A percentile compares a stretch with the other conserved stretches of the same genome.
phyloP scores from a whole-genome alignment of 2,888 invertebrate species.

The Gymnosoma rotundatum region DNA sequence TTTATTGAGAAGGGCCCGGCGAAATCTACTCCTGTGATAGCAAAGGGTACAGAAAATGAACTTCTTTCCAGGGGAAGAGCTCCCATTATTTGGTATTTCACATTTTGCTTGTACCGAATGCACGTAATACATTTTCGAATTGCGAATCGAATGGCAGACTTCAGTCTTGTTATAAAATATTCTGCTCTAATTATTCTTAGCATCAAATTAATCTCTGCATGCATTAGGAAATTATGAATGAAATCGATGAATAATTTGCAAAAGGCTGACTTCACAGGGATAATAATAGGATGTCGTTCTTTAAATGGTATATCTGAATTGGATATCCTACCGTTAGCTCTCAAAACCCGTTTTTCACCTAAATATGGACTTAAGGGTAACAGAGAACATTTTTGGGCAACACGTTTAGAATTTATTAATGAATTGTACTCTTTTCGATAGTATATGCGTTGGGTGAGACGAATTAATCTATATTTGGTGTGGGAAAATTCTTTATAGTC shows the following conservation, averaged over 20 bases:
- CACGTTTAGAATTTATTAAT: neutral
- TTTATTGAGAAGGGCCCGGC: no score
- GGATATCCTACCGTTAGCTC: slow-evolving; percentile 9
- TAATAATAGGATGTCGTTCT: slow-evolving; percentile 48
- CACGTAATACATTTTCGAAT: no score
- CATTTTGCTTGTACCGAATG: no score
- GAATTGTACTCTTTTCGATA: slow-evolving; percentile 3
- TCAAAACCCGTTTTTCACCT: slow-evolving; percentile 21
- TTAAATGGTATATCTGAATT: slow-evolving; percentile 18
- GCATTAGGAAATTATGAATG: slow-evolving; percentile 42
- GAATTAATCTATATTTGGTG: no score
- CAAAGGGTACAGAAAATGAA: no score
- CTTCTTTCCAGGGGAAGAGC: no score
- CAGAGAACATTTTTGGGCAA: slow-evolving; percentile 1
- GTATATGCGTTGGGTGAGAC: neutral
- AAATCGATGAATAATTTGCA: slow-evolving; percentile 37
- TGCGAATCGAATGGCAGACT: no score
- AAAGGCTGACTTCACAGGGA: slow-evolving; percentile 33
- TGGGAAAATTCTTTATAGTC: no score
- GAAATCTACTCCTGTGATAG: no score
- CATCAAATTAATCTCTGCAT: slow-evolving; percentile 57
- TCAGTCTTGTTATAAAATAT: slow-evolving; percentile 28
- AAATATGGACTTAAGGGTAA: slow-evolving; percentile 53
- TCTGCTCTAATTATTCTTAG: slow-evolving; percentile 12
- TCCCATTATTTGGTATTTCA: no score